These are phyloP conservation scores for Chironomus tentans DNA, from an alignment of 2,888 invertebrate genomes.

Conservation along the genomic window DNA sequence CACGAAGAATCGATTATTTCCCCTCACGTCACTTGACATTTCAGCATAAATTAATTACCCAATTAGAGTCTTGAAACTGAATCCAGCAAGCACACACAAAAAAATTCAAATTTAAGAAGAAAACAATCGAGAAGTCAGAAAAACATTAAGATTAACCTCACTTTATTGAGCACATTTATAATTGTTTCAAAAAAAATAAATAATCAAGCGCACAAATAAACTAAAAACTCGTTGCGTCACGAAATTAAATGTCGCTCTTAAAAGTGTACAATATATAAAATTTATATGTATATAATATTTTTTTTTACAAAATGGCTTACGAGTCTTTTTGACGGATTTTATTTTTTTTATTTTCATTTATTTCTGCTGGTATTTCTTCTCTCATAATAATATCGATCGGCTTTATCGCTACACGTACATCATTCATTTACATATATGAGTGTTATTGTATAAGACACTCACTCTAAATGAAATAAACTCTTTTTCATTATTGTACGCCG, in stretches of 20 bases:
- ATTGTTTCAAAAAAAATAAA: no score
- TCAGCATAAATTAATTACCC: no score
- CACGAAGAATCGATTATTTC: no score
- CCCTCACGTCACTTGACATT: no score
- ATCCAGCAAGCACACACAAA: no score
- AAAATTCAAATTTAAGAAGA: no score
- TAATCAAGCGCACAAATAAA: no score
- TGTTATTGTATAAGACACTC: constrained; percentile 23
- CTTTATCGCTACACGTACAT: constrained; percentile 26
- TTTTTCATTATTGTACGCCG: neutral
- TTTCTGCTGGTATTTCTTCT: constrained; percentile 25
- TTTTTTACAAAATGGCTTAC: constrained; percentile 25
- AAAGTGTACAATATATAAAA: no score
- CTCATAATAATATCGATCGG: constrained; percentile 24
- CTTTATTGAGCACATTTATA: no score
- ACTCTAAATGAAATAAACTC: neutral
- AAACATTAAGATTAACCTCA: no score
- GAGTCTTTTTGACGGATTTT: constrained; percentile 15
- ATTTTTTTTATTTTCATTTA: neutral
- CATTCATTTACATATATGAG: constrained; percentile 24
- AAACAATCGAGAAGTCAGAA: no score
- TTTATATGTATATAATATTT: neutral
- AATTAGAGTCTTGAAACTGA: no score
- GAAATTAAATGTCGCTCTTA: constrained; percentile 8
- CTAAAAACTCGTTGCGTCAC: constrained; percentile 2